Evolutionary conservation across 64 coral and sea anemone genomes (phyloP).

Genomic region (Porites lutea): DNA sequence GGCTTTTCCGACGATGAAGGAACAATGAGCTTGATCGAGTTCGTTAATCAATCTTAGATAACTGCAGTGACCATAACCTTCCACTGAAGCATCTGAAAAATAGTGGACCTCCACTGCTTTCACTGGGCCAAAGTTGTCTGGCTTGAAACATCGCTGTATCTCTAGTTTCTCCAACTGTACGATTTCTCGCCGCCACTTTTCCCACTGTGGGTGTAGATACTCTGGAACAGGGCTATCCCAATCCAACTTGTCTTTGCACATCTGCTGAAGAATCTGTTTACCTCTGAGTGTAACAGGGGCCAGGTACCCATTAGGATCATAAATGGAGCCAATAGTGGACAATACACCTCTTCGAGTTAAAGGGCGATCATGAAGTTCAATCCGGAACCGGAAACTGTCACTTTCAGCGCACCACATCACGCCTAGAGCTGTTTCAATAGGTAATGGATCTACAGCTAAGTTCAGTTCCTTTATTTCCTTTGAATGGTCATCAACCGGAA

Average conservation of each 20-base stretch:
- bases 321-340: slow-evolving; percentile 17
- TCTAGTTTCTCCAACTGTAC: slow-evolving; percentile 23
- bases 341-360: too few species aligned
- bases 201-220: slow-evolving; percentile 22
- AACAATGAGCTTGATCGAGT: too few species aligned
- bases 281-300: background rate
- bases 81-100: slow-evolving; percentile 39
- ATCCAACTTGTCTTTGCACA: slow-evolving; percentile 46
- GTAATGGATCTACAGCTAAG: too few species aligned
- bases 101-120: slow-evolving; percentile 30
- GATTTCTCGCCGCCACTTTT: slow-evolving; percentile 31
- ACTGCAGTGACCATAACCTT: too few species aligned
- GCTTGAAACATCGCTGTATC: slow-evolving; percentile 33
- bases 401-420: background rate
- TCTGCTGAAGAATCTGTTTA: slow-evolving; percentile 55
- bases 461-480: slow-evolving; percentile 6
- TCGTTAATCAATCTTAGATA: too few species aligned
- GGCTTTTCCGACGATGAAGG: slow-evolving; percentile 37
- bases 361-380: background rate
- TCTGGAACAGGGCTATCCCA: slow-evolving; percentile 42
- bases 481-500: slow-evolving; percentile 18
- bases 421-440: too few species aligned
- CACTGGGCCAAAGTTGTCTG: background rate
- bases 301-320: slow-evolving; percentile 35
- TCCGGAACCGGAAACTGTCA: slow-evolving; percentile 24